phyloP scores from a whole-genome alignment of 2,888 invertebrate species.

The Ptychoptera albimana region DNA sequence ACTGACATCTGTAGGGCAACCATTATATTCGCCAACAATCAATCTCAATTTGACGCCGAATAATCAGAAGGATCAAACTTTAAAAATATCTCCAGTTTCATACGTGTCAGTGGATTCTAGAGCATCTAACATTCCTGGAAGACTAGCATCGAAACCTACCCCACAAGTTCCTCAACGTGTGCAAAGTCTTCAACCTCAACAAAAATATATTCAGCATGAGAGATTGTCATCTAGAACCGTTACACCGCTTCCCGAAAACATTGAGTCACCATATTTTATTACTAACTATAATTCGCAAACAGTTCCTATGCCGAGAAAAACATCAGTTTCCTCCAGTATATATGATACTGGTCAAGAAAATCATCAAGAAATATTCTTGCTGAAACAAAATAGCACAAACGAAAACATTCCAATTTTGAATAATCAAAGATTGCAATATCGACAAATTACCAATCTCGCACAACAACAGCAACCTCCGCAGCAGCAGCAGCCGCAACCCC shows the following conservation, averaged over 20 bases:
- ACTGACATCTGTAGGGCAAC: constrained; percentile 13
- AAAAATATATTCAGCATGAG: too few species aligned
- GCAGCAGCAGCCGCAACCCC: constrained; percentile 3
- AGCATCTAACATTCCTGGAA: background rate
- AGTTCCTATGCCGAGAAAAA: too few species aligned
- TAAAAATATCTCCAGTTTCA: constrained; percentile 24
- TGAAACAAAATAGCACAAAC: too few species aligned
- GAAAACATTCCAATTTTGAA: too few species aligned
- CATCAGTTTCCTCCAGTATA: too few species aligned
- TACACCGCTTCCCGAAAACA: too few species aligned
- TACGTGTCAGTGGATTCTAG: constrained; percentile 23
- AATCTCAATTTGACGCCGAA: constrained; percentile 2
- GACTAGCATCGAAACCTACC: constrained; percentile 8
- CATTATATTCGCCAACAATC: background rate
- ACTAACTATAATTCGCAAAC: too few species aligned
- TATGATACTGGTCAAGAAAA: too few species aligned
- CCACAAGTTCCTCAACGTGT: constrained; percentile 26
- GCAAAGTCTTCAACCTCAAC: constrained; percentile 18
- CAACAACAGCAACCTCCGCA: constrained; percentile 2
- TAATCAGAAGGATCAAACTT: constrained; percentile 12
- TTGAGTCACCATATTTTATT: too few species aligned
- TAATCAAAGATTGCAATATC: background rate
- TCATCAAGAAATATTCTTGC: too few species aligned
- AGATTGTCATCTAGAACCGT: too few species aligned
- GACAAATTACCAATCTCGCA: background rate